Evolutionary conservation across 2,888 invertebrate genomes (phyloP).

Genomic region (Stenodema calcarata): DNA sequence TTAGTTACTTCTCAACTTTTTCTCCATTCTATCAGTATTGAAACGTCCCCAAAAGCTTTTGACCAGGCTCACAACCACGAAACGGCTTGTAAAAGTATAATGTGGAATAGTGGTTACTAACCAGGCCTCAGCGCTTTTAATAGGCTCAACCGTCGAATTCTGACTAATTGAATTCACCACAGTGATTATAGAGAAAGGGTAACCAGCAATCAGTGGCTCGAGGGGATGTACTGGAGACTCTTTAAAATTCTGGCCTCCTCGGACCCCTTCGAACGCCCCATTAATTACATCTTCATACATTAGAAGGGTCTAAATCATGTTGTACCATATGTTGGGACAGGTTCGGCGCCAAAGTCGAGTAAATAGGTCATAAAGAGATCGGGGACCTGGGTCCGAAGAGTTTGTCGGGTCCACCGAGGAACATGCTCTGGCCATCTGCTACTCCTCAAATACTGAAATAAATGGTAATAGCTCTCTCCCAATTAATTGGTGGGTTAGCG

Average conservation of each 20-base stretch:
- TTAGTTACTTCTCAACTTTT: too few relatives aligned
- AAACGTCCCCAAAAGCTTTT: background rate
- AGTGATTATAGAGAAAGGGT: conserved; percentile 41
- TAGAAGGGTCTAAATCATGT: conserved; percentile 40
- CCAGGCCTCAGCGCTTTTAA: background rate
- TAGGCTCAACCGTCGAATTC: conserved; percentile 9
- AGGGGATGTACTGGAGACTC: conserved; percentile 26
- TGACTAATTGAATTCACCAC: conserved; percentile 47
- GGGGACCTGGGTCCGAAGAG: background rate
- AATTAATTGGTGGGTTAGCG: conserved; percentile 44
- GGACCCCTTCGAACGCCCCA: conserved; percentile 15
- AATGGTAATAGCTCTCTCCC: conserved; percentile 28
- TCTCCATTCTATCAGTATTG: too few relatives aligned
- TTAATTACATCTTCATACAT: conserved; percentile 43
- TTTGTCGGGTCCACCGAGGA: background rate
- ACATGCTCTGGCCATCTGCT: conserved; percentile 22
- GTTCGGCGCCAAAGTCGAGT: conserved; percentile 29
- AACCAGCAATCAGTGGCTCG: conserved; percentile 48
- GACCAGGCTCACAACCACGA: background rate
- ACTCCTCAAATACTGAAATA: conserved; percentile 28
- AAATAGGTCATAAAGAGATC: conserved; percentile 28
- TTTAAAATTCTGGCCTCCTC: conserved; percentile 34
- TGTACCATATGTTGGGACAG: conserved; percentile 44
- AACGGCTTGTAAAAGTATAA: background rate
- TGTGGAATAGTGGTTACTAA: background rate